A percentile compares a stretch with the other conserved stretches of the same genome.
Conservation (phyloP, 1,140 invertebrate species). For the Tetragonula clypearis region DNA sequence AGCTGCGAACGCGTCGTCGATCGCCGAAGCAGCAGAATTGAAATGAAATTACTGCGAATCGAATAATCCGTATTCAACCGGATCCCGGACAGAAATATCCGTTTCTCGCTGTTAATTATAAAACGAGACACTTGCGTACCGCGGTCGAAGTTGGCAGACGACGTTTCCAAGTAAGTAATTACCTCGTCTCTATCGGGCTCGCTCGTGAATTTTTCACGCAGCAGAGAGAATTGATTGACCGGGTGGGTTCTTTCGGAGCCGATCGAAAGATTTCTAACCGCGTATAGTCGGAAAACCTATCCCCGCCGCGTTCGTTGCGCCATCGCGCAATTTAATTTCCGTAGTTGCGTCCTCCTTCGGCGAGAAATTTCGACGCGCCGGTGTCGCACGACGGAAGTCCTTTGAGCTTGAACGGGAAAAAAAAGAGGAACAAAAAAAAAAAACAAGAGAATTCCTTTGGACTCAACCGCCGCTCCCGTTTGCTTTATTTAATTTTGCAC, state of each 20-base stretch:
- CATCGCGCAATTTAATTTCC: not conserved
- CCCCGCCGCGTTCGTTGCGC: not conserved
- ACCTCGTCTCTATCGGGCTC: not conserved
- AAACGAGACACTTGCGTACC: too few relatives aligned
- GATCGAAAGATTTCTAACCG: not conserved
- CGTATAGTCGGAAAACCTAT: not conserved
- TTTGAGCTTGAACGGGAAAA: not conserved
- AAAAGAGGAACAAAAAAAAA: not conserved
- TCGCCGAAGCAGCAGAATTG: too few relatives aligned
- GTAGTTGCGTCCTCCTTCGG: not conserved
- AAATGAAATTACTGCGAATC: too few relatives aligned
- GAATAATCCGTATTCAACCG: too few relatives aligned
- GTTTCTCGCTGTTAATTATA: too few relatives aligned
- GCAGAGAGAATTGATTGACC: not conserved
- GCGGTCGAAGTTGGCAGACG: too few relatives aligned
- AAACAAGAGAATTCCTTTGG: not conserved
- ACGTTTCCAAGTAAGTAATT: not conserved
- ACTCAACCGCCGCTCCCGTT: not conserved
- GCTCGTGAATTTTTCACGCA: not conserved
- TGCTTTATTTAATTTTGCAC: conserved; percentile 23
- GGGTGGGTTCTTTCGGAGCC: too few relatives aligned
- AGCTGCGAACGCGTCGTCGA: too few relatives aligned
- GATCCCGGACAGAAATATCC: too few relatives aligned
- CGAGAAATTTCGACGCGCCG: not conserved
- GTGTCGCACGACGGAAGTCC: not conserved